phyloP scores from a whole-genome alignment of 2,797 vertebrate genomes.

The Cyprinella venusta region DNA sequence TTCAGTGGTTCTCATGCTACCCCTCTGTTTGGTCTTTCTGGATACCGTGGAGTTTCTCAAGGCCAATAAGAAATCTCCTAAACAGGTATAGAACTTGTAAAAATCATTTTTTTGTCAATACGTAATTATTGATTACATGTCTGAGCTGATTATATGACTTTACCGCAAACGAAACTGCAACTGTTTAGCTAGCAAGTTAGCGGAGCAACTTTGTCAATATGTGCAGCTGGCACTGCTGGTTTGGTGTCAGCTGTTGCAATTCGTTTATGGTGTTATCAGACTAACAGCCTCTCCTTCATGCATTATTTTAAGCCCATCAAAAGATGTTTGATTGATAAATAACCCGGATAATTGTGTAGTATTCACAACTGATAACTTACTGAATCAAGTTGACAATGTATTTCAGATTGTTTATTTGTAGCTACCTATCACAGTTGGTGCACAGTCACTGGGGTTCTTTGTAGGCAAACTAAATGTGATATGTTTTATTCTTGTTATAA shows the following conservation, averaged over 20 bases:
- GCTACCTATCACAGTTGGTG: not conserved
- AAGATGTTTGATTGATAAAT: not conserved
- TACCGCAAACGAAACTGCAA: not conserved
- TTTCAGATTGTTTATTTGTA: not conserved
- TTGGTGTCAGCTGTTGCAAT: not conserved
- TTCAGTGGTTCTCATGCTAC: conserved; percentile 39
- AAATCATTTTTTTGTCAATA: not conserved
- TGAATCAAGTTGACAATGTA: not conserved
- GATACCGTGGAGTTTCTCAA: conserved; percentile 23
- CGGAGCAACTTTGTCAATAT: not conserved
- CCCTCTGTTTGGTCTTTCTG: conserved; percentile 9
- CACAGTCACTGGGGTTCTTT: not conserved
- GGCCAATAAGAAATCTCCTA: not conserved
- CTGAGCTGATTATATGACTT: not conserved
- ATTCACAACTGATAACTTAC: not conserved
- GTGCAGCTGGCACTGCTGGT: not conserved
- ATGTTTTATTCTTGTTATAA: not conserved
- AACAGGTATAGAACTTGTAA: conserved; percentile 23
- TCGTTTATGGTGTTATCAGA: not conserved
- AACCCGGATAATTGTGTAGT: not conserved
- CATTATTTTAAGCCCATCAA: not conserved
- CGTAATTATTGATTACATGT: not conserved
- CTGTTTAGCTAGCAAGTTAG: conserved; percentile 46
- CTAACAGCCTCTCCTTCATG: not conserved
- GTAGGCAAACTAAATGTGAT: too few species aligned